Evolutionary conservation across 2,888 invertebrate genomes (phyloP).

Genomic region (Lasius fuliginosus): DNA sequence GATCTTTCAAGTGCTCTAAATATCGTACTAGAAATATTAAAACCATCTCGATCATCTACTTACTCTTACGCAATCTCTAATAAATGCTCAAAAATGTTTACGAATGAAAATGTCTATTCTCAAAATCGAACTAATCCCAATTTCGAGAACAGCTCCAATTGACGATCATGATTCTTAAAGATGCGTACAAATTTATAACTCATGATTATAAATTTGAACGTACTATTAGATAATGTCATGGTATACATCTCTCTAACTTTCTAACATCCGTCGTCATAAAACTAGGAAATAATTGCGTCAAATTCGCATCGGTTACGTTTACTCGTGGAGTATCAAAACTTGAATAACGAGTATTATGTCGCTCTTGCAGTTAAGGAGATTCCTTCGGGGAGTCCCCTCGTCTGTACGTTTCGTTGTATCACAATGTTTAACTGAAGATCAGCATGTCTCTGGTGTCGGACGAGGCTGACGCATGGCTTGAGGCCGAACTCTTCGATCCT

Average conservation of each 20-base stretch:
- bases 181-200: constrained; percentile 6
- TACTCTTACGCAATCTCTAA: constrained; percentile 10
- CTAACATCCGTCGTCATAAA: neutral
- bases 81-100: constrained; percentile 3
- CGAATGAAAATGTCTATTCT: constrained; percentile 12
- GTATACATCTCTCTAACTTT: neutral
- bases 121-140: neutral
- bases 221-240: neutral
- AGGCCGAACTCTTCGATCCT: constrained; percentile 74
- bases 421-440: constrained; percentile 71
- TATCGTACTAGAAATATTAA: neutral
- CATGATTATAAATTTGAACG: constrained; percentile 13
- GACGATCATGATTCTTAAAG: neutral
- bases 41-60: neutral
- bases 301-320: neutral
- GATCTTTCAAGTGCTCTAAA: neutral
- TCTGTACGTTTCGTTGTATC: constrained; percentile 8
- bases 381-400: neutral
- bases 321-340: neutral
- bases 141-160: neutral
- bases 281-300: neutral
- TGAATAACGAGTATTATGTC: constrained; percentile 43
- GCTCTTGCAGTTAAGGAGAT: neutral
- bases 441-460: constrained; percentile 75
- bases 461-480: constrained; percentile 72